Evolutionary conservation across 2,113 vertebrate species (phyloP), one percentile per base, ranked within the genome.

Genomic region (Penelope pileata): DNA sequence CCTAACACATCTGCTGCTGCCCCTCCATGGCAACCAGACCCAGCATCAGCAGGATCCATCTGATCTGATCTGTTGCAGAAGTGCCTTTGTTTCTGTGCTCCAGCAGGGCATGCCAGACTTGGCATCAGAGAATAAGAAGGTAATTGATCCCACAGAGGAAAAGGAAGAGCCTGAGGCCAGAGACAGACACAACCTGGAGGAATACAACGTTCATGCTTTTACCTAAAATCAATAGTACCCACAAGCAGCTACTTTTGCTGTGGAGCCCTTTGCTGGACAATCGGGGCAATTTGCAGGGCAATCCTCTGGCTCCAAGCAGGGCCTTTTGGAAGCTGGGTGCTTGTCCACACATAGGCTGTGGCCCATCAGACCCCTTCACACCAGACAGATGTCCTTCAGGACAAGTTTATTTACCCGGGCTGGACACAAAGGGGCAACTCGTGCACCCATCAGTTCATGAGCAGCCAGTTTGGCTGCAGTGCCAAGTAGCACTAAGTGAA

Each of bases 91-190:
- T 48, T 21, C 68, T 67, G 43, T 67, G 53, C 56, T 63, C 42
- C 78, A 86, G 26, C 63, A 87, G 62, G 50, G 22, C 26, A 23
- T 56, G 56, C 73, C 90, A 91, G 87, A 5, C 27, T 83, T 86
- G 51, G 27, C 43, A 11, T 63, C 2, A 4, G 53, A 79, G 70
- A 54, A 84, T 82, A 67, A 72, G 87, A 56, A 75, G 58, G 66
- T 91, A 96, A 96, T 94, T 87, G 83, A 93, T 97, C 81, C 90
- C 77, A 51, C 36, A 77, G 94, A 97, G 93, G 79, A 88, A 91
- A 90, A 94, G 58, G 75, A 14, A 23, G 50, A 79, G 88, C 92
- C 93, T 48, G 87, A 73, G 86, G 91, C 6, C 0, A 85, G 64
- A 94, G 70, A n/a, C 72, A 90, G 54, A 68, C 42, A 9, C 59